These are phyloP conservation scores for Diabrotica balteata DNA, from an alignment of 2,888 invertebrate species.

Conservation along the genomic window DNA sequence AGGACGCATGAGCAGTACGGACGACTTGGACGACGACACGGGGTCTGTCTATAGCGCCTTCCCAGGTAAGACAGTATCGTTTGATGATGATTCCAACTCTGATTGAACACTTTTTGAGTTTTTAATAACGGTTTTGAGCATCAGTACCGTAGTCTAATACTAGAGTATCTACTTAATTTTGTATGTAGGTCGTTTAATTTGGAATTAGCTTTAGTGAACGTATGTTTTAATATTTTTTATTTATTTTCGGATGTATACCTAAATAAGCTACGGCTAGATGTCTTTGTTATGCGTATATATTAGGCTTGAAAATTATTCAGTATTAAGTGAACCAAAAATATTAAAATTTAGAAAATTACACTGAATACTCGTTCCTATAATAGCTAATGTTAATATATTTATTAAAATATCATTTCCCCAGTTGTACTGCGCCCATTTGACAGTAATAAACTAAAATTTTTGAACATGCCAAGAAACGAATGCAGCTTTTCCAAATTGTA, in stretches of 20 bases:
- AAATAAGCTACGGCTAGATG: not conserved
- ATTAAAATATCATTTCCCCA: too few species aligned
- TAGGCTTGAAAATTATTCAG: too few species aligned
- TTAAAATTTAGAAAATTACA: too few species aligned
- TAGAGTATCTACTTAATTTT: slow-evolving; percentile 20
- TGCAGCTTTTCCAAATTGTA: too few species aligned
- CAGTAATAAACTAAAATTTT: too few species aligned
- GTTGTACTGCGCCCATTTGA: too few species aligned
- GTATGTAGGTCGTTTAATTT: slow-evolving; percentile 14
- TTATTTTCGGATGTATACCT: slow-evolving; percentile 7
- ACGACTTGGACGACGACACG: slow-evolving; percentile 82
- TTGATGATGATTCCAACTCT: slow-evolving; percentile 60
- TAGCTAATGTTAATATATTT: too few species aligned
- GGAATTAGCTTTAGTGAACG: slow-evolving; percentile 5
- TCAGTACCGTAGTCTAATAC: slow-evolving; percentile 7
- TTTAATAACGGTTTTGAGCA: not conserved
- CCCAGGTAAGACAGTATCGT: slow-evolving; percentile 68
- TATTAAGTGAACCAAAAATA: too few species aligned
- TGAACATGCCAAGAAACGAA: too few species aligned
- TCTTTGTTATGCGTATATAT: too few species aligned
- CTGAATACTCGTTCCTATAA: too few species aligned
- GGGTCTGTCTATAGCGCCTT: slow-evolving; percentile 74
- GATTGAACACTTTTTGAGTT: slow-evolving; percentile 54
- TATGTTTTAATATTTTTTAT: slow-evolving; percentile 3
- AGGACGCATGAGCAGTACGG: slow-evolving; percentile 87